Evolutionary conservation across 1,140 invertebrate species (phyloP), one percentile per base, ranked within the genome.

Genomic region (Eulimnadia texana): DNA sequence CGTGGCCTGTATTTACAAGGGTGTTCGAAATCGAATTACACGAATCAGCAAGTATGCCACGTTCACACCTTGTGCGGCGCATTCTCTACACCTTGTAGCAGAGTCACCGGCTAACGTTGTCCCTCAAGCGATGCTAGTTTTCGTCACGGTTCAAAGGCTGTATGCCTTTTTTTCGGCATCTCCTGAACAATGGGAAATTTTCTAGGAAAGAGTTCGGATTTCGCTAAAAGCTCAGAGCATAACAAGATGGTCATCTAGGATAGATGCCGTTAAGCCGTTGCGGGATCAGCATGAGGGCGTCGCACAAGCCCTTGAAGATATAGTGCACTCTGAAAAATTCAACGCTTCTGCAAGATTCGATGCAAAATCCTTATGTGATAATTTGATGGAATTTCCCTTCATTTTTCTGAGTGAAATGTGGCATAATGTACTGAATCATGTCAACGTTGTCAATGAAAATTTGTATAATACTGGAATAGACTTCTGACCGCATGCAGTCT

Each of bases 1-100:
- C 63, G 71, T 72, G 70, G 61, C 66, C 27, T 67, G 70, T 20
- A 59, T 50, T 1, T 71, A 70, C 50, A 53, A 49, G 19, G 69
- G 69, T 11, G 24, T 71, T n/a, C 70, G 69, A 58, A 64, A 63
- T 9, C 11, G 63, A n/a, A 50, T 63, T 47, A n/a, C 23, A n/a
- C 22, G 54, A 28, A 19, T 57, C 60, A 65, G 64, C 59, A 28
- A 59, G 11, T 49, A 62, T 22, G 66, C 66, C 52, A 20, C 49
- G 22, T 59, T 47, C 25, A 33, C 49, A 22, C 58, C 58, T 42
- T 59, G 58, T 2, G 58, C 58, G 19, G 58, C 29, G 47, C 33
- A 59, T 50, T 42, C 29, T 42, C 22, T 59, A 22, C 29, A 59
- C 27, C 49, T 59, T 20, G 58, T 50, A 47, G 2, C 23, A 22